Evolutionary conservation across 1,140 invertebrate species (phyloP), one percentile per base, ranked within the genome.

Genomic region (Pentalonia nigronervosa): DNA sequence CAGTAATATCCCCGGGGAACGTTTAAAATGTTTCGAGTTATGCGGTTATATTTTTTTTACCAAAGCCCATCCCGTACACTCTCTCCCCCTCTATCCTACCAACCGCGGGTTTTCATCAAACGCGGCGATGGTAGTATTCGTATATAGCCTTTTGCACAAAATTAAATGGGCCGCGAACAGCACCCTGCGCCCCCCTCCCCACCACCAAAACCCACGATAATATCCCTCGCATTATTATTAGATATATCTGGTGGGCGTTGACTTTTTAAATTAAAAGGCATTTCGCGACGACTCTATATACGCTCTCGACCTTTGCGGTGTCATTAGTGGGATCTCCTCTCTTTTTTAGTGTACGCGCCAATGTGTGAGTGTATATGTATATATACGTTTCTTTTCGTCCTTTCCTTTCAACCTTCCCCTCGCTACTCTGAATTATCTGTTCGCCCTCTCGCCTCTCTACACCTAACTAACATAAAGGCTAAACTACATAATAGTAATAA

Each of bases 231-330:
- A 56, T 93, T 86, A 93, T 91, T 76, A 83, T 93, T 83, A 48
- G 67, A 47, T 93, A 93, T 86, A 93, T 86, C 81, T 41, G 91
- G 81, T 93, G 91, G 91, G 91, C 91, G 91, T 93, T n/a, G 91
- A 86, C 91, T 93, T 84, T 93, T 93, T 84, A 93, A 93, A 93
- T 93, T 93, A 93, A 93, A 93, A 93, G 91, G 91, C 91, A 81
- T 93, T 53, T 93, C 67, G 41, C 45, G 56, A 91, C 60, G 90
- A 56, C 88, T 89, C 60, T 76, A 76, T 76, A 45, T 23, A 48
- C 48, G 21, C 87, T 48, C 21, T 34, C 81, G 91, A 81, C 91
- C 91, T 93, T 93, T 93, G 91, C 76, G 91, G 91, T 93, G 91
- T 93, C 91, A 93, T 93, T 93, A 93, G 91, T 45, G 91, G 91